A percentile compares a stretch with the other conserved stretches of the same genome.
Conservation (phyloP, 2,888 invertebrate species). For the Melinaea marsaeus region DNA sequence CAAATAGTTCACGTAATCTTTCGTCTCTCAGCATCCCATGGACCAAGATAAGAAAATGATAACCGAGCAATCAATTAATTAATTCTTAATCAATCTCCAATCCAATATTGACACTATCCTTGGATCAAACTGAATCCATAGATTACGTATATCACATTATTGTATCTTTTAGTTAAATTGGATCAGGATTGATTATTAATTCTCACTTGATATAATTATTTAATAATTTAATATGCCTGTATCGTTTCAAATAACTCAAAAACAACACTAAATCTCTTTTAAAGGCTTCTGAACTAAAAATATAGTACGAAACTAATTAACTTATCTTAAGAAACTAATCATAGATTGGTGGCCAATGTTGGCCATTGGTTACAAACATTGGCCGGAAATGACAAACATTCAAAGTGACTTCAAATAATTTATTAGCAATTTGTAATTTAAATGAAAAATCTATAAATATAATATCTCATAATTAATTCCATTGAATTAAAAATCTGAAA, state of each 20-base stretch:
- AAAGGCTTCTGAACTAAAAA: conserved; percentile 44
- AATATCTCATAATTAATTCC: not conserved
- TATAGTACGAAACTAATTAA: conserved; percentile 40
- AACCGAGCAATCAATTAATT: conserved; percentile 5
- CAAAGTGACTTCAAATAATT: no score
- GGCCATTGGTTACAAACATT: not conserved
- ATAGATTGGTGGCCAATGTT: conserved; percentile 33
- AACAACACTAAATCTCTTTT: conserved; percentile 33
- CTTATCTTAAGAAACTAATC: conserved; percentile 24
- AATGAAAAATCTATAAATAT: conserved; percentile 1
- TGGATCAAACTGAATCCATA: no score
- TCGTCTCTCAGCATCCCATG: no score
- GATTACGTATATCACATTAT: no score
- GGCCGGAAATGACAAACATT: not conserved
- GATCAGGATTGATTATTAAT: no score
- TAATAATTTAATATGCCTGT: not conserved
- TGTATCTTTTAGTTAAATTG: no score
- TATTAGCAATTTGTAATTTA: not conserved
- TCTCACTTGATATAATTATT: no score
- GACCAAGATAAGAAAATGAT: not conserved
- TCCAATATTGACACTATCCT: no score
- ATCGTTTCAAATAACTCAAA: conserved; percentile 7
- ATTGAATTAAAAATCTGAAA: conserved; percentile 20
- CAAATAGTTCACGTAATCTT: no score
- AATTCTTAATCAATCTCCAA: not conserved